Percentiles rank a stretch among this genome's conserved stretches.
phyloP scores from a whole-genome alignment of 2,888 invertebrate genomes.

The Catocala sponsa region DNA sequence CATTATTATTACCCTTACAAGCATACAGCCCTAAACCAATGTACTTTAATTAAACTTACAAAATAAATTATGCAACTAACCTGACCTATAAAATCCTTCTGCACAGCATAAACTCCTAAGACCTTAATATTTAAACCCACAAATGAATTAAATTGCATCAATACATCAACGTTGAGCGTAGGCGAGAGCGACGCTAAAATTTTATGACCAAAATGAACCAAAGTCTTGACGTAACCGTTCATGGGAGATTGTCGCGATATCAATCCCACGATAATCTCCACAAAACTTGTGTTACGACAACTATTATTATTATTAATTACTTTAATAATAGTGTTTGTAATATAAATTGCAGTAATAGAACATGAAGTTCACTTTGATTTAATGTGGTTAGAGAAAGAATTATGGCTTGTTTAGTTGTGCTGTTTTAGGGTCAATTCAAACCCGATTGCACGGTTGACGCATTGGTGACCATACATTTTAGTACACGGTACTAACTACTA shows the following conservation, averaged over 20 bases:
- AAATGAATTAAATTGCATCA: slow-evolving; percentile 8
- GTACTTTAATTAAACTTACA: too few species aligned
- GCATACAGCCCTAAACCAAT: too few species aligned
- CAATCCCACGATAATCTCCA: slow-evolving; percentile 39
- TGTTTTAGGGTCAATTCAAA: neutral
- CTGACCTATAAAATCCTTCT: too few species aligned
- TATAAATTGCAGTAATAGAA: slow-evolving; percentile 10
- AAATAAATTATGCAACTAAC: too few species aligned
- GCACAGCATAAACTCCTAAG: too few species aligned
- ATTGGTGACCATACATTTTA: too few species aligned
- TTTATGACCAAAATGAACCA: slow-evolving; percentile 56
- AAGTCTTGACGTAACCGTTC: slow-evolving; percentile 32
- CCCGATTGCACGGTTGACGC: too few species aligned
- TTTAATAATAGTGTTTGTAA: slow-evolving; percentile 16
- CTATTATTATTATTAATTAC: slow-evolving; percentile 17
- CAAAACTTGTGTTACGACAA: slow-evolving; percentile 27
- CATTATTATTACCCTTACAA: too few species aligned
- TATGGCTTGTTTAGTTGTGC: neutral
- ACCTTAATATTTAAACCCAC: neutral
- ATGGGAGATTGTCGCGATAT: slow-evolving; percentile 42
- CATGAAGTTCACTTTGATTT: slow-evolving; percentile 1
- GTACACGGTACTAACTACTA: too few species aligned
- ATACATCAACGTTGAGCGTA: slow-evolving; percentile 36
- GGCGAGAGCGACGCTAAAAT: slow-evolving; percentile 68
- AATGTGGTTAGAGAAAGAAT: slow-evolving; percentile 10